Evolutionary conservation across 1,140 invertebrate genomes (phyloP).

Genomic region (Carposina sasakii): DNA sequence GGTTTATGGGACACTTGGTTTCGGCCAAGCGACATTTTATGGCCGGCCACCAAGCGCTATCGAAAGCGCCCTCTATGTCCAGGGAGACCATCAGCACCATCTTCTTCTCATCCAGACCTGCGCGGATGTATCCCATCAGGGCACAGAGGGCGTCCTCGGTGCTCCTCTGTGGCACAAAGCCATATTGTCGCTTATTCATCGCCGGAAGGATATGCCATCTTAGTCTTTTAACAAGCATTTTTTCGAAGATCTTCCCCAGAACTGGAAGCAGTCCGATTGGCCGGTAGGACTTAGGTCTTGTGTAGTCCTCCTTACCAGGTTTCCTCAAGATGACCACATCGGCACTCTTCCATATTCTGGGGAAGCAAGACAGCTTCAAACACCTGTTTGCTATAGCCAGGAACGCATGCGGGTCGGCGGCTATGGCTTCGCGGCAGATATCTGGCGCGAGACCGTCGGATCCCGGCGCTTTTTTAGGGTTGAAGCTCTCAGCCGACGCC

Average conservation of each 20-base stretch:
- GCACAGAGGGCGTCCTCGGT: not conserved
- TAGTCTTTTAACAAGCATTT: not conserved
- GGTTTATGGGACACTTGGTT: not conserved
- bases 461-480: constrained; percentile 9
- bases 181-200: not conserved
- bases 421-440: not conserved
- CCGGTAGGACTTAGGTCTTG: not conserved
- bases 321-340: not conserved
- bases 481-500: not conserved
- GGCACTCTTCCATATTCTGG: not conserved
- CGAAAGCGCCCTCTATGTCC: too few species aligned
- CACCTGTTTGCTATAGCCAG: not conserved
- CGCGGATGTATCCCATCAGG: not conserved
- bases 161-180: constrained; percentile 1
- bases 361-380: not conserved
- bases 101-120: not conserved
- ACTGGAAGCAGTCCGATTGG: not conserved
- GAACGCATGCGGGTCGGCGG: not conserved
- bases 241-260: constrained; percentile 3
- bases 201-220: not conserved
- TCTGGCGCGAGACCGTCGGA: not conserved
- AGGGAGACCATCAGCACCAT: not conserved
- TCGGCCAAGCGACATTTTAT: not conserved
- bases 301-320: not conserved
- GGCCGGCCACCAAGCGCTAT: too few species aligned